phyloP scores from a whole-genome alignment of 2,888 invertebrate genomes.

The Notodonta ziczac region DNA sequence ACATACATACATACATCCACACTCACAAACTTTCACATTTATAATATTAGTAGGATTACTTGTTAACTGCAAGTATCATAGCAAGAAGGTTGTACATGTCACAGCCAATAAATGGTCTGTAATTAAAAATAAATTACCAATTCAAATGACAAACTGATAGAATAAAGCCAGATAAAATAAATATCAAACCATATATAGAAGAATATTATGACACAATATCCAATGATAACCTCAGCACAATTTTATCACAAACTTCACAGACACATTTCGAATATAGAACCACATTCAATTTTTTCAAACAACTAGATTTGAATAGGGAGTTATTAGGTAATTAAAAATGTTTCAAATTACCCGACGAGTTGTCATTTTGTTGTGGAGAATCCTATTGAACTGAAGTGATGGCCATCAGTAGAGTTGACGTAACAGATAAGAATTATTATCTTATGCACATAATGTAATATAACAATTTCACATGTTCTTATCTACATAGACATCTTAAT shows the following conservation, averaged over 20 bases:
- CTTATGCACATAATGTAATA: constrained; percentile 59
- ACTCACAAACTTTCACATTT: too few relatives aligned
- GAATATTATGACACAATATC: constrained; percentile 24
- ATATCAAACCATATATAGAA: constrained; percentile 30
- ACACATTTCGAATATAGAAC: constrained; percentile 30
- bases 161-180: constrained; percentile 12
- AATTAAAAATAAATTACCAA: not conserved
- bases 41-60: too few relatives aligned
- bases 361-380: constrained; percentile 72
- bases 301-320: constrained; percentile 17
- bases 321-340: constrained; percentile 30
- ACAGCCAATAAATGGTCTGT: too few relatives aligned
- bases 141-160: constrained; percentile 10
- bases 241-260: constrained; percentile 28
- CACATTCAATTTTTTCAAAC: constrained; percentile 23
- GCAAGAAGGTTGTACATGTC: too few relatives aligned
- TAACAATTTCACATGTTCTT: constrained; percentile 42
- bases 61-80: too few relatives aligned
- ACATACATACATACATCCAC: too few relatives aligned
- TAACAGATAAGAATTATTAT: constrained; percentile 75
- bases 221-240: constrained; percentile 23
- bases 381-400: constrained; percentile 71
- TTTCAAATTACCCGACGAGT: constrained; percentile 69
- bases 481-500: constrained; percentile 49
- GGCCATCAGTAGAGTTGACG: constrained; percentile 59